These are phyloP conservation scores for Pempheris klunzingeri DNA, from an alignment of 2,797 vertebrate genomes.

Conservation along the genomic window DNA sequence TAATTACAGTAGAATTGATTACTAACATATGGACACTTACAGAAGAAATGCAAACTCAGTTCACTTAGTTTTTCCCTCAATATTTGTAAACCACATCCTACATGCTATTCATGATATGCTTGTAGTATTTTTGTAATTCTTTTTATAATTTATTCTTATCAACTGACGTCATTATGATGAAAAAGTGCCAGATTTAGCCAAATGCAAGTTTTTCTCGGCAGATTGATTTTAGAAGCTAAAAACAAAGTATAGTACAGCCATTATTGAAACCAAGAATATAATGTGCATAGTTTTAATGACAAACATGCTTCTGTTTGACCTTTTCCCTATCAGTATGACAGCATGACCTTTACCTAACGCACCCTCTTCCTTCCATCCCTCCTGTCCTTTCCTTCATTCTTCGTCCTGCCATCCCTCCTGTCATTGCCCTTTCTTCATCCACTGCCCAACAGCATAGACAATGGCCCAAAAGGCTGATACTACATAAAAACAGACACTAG, in stretches of 20 bases:
- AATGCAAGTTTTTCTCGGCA: background rate
- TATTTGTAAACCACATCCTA: background rate
- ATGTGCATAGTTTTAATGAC: background rate
- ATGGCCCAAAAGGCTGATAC: background rate
- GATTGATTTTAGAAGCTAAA: background rate
- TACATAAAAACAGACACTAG: background rate
- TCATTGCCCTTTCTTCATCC: background rate
- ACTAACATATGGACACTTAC: background rate
- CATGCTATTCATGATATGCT: background rate
- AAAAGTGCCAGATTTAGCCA: background rate
- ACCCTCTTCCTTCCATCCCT: constrained; percentile 3
- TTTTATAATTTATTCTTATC: no score
- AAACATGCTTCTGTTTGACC: constrained; percentile 62
- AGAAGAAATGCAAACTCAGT: background rate
- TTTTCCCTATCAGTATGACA: constrained; percentile 71
- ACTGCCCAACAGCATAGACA: background rate
- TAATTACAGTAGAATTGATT: background rate
- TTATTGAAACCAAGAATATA: background rate
- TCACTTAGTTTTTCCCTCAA: background rate
- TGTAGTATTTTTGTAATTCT: background rate
- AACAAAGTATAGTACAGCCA: background rate
- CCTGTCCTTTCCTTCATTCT: constrained; percentile 3
- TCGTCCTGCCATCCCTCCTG: background rate
- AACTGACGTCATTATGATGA: background rate
- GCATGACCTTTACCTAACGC: constrained; percentile 61